These are phyloP conservation scores for Cephus sareptanus DNA, from an alignment of 2,888 invertebrate species.

Conservation along the genomic window DNA sequence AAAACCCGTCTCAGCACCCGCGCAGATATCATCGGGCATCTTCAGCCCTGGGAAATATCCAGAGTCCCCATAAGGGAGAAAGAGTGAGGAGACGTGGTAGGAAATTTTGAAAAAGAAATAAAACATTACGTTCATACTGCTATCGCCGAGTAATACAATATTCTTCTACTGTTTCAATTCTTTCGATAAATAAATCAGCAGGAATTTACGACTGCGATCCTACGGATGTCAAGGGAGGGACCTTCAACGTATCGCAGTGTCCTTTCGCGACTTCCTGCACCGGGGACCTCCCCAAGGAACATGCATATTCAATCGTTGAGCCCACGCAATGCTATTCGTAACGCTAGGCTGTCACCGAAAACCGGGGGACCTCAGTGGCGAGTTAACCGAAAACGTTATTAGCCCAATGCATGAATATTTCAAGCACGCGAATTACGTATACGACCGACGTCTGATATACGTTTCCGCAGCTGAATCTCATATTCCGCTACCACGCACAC, in stretches of 20 bases:
- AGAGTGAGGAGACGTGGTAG: background rate
- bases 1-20: background rate
- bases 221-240: background rate
- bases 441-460: background rate
- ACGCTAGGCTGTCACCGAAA: background rate
- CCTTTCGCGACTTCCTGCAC: constrained; percentile 12
- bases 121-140: background rate
- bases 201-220: background rate
- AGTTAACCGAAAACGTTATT: constrained; percentile 7
- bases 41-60: background rate
- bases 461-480: background rate
- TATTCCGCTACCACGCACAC: background rate
- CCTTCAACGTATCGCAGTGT: constrained; percentile 1
- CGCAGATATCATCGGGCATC: background rate
- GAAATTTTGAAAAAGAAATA: background rate
- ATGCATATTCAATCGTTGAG: constrained; percentile 17
- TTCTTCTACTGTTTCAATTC: background rate
- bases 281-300: constrained; percentile 2
- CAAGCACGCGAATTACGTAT: background rate
- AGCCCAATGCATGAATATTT: constrained; percentile 2
- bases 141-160: background rate
- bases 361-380: background rate
- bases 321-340: constrained; percentile 3
- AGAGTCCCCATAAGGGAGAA: background rate
- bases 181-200: background rate